Conservation (phyloP, 1,140 invertebrate species). For the Lamellibrachia luymesi region DNA sequence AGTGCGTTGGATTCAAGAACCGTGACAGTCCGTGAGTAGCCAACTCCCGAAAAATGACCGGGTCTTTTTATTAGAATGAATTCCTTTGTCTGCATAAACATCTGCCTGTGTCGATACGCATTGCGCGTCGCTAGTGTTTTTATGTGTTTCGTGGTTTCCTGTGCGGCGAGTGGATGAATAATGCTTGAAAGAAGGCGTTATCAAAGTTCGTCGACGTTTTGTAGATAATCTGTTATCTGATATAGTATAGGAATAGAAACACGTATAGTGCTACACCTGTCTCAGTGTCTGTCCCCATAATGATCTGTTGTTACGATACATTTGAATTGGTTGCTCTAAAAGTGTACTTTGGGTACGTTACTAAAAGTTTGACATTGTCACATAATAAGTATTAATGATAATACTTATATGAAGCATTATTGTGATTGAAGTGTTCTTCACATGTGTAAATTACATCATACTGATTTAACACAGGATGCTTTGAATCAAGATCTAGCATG, state of each 20-base stretch:
- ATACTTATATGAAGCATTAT: background rate
- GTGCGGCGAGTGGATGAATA: background rate
- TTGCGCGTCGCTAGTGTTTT: background rate
- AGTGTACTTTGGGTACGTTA: background rate
- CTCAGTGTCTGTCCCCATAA: background rate
- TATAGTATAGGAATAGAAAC: background rate
- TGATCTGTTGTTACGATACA: background rate
- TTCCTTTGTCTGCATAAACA: background rate
- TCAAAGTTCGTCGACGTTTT: background rate
- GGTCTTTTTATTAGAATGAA: background rate
- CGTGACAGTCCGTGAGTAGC: background rate
- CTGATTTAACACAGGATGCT: background rate
- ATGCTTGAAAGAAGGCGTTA: background rate
- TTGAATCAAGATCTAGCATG: background rate
- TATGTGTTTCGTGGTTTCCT: background rate
- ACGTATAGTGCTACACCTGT: background rate
- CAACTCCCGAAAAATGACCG: background rate
- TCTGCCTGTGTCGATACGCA: background rate
- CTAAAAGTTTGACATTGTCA: background rate
- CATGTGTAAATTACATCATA: background rate
- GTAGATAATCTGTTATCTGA: background rate
- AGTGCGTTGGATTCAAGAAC: background rate
- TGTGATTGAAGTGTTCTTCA: background rate
- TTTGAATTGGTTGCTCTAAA: background rate
- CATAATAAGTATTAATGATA: background rate